These are phyloP conservation scores for Rhodinocichla rosea DNA, from an alignment of 2,113 vertebrate species.

Conservation along the genomic window DNA sequence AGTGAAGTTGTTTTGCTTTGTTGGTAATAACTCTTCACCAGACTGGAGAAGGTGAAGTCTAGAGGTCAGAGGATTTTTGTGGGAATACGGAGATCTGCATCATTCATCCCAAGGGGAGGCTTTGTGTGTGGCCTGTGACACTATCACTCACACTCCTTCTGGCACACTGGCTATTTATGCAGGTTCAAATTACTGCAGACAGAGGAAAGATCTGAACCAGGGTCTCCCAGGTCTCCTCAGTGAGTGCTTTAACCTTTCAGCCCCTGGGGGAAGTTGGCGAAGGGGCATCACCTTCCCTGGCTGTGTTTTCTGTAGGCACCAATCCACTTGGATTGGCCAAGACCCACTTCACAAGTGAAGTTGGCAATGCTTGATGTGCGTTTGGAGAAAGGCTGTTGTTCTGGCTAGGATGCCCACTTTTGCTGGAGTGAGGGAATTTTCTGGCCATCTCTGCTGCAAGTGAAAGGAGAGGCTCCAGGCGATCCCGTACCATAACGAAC, in stretches of 20 bases:
- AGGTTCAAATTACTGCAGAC: slow-evolving; percentile 53
- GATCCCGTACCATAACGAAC: rapidly evolving
- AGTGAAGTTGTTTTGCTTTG: background rate
- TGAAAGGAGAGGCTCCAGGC: background rate
- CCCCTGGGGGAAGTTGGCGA: background rate
- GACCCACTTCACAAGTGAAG: background rate
- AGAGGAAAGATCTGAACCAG: background rate
- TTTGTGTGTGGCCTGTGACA: slow-evolving; percentile 63
- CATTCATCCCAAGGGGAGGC: slow-evolving; percentile 25
- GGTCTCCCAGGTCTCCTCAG: background rate
- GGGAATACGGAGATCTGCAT: background rate
- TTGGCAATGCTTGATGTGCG: background rate
- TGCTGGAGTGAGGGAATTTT: background rate
- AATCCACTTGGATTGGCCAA: background rate
- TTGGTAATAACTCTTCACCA: slow-evolving; percentile 24
- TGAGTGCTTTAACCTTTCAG: slow-evolving; percentile 16
- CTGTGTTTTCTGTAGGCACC: background rate
- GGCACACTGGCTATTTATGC: slow-evolving; percentile 46
- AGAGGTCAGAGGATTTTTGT: slow-evolving; percentile 34
- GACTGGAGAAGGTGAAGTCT: slow-evolving; percentile 23
- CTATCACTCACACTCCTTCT: slow-evolving; percentile 39
- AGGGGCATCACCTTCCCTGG: background rate
- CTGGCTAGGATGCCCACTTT: background rate
- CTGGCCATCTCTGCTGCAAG: background rate
- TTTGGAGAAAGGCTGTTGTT: background rate